phyloP scores from a whole-genome alignment of 2,888 invertebrate species.

The Choristoneura rosaceana region DNA sequence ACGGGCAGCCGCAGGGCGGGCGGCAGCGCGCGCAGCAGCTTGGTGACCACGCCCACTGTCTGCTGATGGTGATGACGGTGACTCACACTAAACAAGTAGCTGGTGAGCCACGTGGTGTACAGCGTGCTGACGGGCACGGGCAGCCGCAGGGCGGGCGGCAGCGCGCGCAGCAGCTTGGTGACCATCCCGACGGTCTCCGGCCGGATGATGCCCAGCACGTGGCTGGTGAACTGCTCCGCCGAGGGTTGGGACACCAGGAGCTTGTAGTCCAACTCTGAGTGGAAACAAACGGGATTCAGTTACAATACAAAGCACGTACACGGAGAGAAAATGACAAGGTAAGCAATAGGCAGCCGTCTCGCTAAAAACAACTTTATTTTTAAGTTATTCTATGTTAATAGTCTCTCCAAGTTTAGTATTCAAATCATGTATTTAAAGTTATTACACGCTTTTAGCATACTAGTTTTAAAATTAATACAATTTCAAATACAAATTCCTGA shows the following conservation, averaged over 20 bases:
- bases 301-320: too few species aligned
- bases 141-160: constrained; percentile 66
- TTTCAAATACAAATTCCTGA: too few species aligned
- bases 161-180: constrained; percentile 70
- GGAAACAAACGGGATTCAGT: neutral
- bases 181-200: constrained; percentile 70
- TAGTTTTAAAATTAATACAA: too few species aligned
- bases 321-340: too few species aligned
- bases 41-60: constrained; percentile 62
- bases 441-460: too few species aligned
- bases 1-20: constrained; percentile 61
- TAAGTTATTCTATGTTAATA: too few species aligned
- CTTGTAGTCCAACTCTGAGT: constrained; percentile 61
- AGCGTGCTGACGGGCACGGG: constrained; percentile 65
- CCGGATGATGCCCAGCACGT: constrained; percentile 61
- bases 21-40: constrained; percentile 75
- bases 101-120: constrained; percentile 75
- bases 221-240: constrained; percentile 54
- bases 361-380: too few species aligned
- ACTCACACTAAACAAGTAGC: constrained; percentile 78
- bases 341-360: too few species aligned
- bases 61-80: neutral
- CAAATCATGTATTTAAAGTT: too few species aligned
- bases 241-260: constrained; percentile 65
- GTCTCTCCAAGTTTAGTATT: too few species aligned